Evolutionary conservation across 2,888 invertebrate genomes (phyloP), one percentile per base, ranked within the genome.

Genomic region (Frankliniella intonsa): DNA sequence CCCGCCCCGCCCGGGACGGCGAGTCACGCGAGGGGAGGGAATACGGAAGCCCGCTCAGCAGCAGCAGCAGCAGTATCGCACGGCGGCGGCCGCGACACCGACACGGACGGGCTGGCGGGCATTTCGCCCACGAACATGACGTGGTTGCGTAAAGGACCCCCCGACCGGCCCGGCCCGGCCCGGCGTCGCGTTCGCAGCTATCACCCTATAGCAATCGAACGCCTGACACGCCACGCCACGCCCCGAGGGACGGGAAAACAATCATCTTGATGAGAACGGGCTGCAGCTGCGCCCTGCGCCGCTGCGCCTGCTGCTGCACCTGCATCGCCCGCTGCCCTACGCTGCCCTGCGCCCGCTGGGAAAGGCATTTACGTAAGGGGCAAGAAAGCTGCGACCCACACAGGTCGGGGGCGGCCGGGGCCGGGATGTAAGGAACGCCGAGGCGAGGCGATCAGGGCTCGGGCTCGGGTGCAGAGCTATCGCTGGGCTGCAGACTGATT

Each of bases 291-390:
- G 9, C 55, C 17, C 5, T 55, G 55, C 55, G 55, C 55, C 51
- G 51, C 51, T 14, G 51, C 51, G 10, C 10, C 10, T 14, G 51
- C 14, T 55, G 55, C 17, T 55, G 55, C 55, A 55, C 3, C 55
- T 55, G 55, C 55, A 55, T 2, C 12, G 12, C 3, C 55, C 55
- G 9, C 17, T 55, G 55, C 55, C 38, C 3, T 5, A 3, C 38
- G 38, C 38, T 38, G 55, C 55, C 55, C 55, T 8, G n/a, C n/a
- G n/a, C 38, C 3, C 38, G 38, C 38, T 38, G 38, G 38, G 38
- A 38, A 55, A 12, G 17, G 65, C 69, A 69, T 69, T 69, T 69
- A 69, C 69, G 69, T 69, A 69, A 69, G 69, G 55, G 55, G 17
- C 55, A 55, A 51, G 5, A 55, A 12, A 55, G 14, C 55, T 2